Evolutionary conservation across 1,140 invertebrate genomes (phyloP).

Genomic region (Bombyx mori): ASM3026992v2 NC_085126.1:10290501-10291000

Average conservation of each 20-base stretch:
- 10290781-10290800: too few species aligned
- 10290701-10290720: constrained; percentile 11
- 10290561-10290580: constrained; percentile 7
- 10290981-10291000: too few species aligned
- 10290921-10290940: too few species aligned
- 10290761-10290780: background rate
- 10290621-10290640: constrained; percentile 6
- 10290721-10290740: constrained; percentile 9
- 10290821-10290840: too few species aligned
- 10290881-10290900: too few species aligned
- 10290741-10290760: constrained; percentile 10
- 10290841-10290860: too few species aligned
- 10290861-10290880: too few species aligned
- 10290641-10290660: constrained; percentile 1
- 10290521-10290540: constrained; percentile 7
- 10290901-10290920: too few species aligned
- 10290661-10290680: background rate
- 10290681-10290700: constrained; percentile 7
- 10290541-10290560: constrained; percentile 1
- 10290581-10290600: constrained; percentile 13
- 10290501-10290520: constrained; percentile 7
- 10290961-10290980: too few species aligned
- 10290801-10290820: too few species aligned
- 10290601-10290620: constrained; percentile 10
- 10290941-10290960: too few species aligned